Base-by-base conservation (phyloP, 2,888 invertebrate genomes). In the Fissipunctia ypsillon region DNA sequence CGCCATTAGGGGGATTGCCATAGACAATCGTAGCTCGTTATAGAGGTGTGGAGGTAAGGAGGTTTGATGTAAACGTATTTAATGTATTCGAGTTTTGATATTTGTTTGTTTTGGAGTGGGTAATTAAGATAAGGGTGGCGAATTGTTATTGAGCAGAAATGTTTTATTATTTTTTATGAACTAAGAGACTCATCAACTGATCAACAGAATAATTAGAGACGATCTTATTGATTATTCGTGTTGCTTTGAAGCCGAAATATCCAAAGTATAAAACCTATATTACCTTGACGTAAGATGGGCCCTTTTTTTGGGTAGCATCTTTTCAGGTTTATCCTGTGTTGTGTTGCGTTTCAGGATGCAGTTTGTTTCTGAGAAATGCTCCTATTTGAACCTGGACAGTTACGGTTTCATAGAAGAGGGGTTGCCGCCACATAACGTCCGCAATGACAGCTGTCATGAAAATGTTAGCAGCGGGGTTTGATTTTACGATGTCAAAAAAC, bases 21-120 rank as follows among this genome's bases (percentile, higher is more conserved):
- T 83, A 87, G 86, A 84, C 81, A 87, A 83, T 84, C 66, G 84
- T 70, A 56, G 74, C 78, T 87, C 73, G 87, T 83, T 87, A 69
- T 75, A 78, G 84, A 84, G 66, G 78, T 76, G 74, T 71, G 80
- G 67, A 68, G 70, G 35, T 59, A 64, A 72, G 84, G 73, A 74
- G 83, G 83, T 85, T 86, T 75, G 59, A 74, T 82, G 45, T 75
- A 65, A 73, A 63, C 66, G 70, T 86, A 61, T 73, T 76, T 75
- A 76, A 75, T 73, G 61, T 65, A 69, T 83, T 60, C 66, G 56
- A 56, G 68, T 66, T 72, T 65, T 65, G 65, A 64, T 52, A 57
- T 65, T 85, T 50, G 66, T 56, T 31, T 68, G 35, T 64, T 48
- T 79, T 50, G 48, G 52, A 43, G 65, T 19, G 38, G 16, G 60